Evolutionary conservation across 2,797 vertebrate species (phyloP).

Genomic region (Basileuterus tristriatus): DNA sequence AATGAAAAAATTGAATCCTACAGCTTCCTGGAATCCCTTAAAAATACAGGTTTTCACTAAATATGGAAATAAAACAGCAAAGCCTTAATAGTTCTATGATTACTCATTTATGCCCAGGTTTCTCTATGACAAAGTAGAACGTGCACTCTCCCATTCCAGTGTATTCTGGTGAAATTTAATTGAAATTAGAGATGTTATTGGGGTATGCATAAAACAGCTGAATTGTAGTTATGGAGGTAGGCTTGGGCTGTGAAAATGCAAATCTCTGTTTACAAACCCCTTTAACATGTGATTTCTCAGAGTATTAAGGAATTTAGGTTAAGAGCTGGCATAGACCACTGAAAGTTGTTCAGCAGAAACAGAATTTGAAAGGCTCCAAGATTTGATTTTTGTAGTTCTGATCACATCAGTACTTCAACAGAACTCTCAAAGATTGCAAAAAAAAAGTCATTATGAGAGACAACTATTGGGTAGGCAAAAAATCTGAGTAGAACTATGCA

Average conservation of each 20-base stretch:
- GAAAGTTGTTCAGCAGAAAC: background rate
- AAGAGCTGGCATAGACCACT: background rate
- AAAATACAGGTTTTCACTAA: background rate
- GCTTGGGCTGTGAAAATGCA: background rate
- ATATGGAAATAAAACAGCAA: background rate
- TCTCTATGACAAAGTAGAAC: background rate
- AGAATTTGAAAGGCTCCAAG: background rate
- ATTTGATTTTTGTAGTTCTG: background rate
- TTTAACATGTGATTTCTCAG: background rate
- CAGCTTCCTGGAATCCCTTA: background rate
- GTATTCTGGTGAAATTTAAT: background rate
- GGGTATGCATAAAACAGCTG: background rate
- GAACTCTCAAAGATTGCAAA: background rate
- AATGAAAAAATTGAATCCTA: background rate
- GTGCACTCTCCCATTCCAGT: accelerated
- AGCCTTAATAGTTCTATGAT: background rate
- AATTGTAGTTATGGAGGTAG: background rate
- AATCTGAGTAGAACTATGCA: background rate
- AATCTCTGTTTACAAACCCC: background rate
- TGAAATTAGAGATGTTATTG: background rate
- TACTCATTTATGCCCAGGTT: background rate
- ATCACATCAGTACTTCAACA: background rate
- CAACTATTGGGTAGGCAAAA: background rate
- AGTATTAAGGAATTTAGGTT: background rate
- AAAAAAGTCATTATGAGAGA: background rate